Conservation (phyloP, 2,113 vertebrate species). For the Sinosuthora webbiana region DNA sequence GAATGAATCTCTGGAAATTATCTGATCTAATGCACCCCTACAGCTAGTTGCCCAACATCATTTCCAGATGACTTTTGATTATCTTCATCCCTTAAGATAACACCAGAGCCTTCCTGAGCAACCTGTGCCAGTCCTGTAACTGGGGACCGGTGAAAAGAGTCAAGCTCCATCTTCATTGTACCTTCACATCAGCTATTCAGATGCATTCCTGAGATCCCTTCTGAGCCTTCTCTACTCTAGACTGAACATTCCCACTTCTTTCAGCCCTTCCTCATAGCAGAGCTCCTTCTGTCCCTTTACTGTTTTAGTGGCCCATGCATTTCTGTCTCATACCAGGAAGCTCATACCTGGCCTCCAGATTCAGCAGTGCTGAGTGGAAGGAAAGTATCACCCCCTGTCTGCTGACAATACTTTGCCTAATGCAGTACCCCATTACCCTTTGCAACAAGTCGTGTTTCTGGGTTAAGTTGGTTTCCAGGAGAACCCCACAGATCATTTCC, state of each 20-base stretch:
- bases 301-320: not conserved
- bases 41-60: not conserved
- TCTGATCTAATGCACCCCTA: not conserved
- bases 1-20: not conserved
- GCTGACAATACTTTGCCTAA: not conserved
- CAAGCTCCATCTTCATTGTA: not conserved
- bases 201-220: not conserved
- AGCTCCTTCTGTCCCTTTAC: not conserved
- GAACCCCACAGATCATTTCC: not conserved
- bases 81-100: not conserved
- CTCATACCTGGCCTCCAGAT: not conserved
- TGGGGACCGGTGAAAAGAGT: not conserved
- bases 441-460: accelerated
- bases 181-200: not conserved
- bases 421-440: not conserved
- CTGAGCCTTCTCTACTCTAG: not conserved
- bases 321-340: accelerated
- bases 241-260: not conserved
- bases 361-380: not conserved
- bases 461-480: not conserved
- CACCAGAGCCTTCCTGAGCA: not conserved
- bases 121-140: not conserved
- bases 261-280: not conserved
- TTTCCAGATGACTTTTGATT: not conserved
- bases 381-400: not conserved